Base-by-base conservation (phyloP, 2,888 invertebrate genomes). In the Pachliopta kotzebuea region DNA sequence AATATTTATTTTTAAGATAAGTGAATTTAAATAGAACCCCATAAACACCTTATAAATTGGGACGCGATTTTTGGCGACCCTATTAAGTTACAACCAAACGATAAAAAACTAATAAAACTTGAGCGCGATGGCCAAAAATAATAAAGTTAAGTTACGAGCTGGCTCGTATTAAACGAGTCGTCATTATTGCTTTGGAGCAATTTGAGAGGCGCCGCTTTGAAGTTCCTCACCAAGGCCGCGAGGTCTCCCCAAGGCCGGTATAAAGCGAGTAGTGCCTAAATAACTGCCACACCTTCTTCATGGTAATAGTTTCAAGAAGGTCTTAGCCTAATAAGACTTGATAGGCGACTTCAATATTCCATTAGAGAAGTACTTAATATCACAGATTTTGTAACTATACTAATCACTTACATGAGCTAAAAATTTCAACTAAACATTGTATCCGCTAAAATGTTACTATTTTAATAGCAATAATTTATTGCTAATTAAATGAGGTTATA, bases 101-200 rank as follows among this genome's bases (percentile, higher is more conserved):
- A 60, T 54, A 54, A 60, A 60, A 58, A 60, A 58, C 42, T 31
- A 60, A 42, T 60, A 60, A 60, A 60, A 60, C 26, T 42, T 37
- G 53, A 53, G 54, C 31, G 23, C 37, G 14, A 53, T 21, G 60
- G 53, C 23, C 60, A 54, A 60, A 60, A 60, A 60, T 54, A 60
- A 60, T 60, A 60, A 60, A 60, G 42, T 20, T 11, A 42, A 60
- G 53, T 60, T 60, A 60, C 60, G 60, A 60, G 53, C 60, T 7
- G 37, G n/a, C 53, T 60, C 23, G 53, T 60, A 53, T 53, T 60
- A 60, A 60, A 37, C 37, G 60, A 53, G 37, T 60, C 53, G 42
- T 60, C 37, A 60, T 53, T 53, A 42, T 42, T 53, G 52, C 60
- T 60, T 52, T 17, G 54, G 37, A 60, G 37, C 52, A 52, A 52